These are phyloP conservation scores for Scortum barcoo DNA, from an alignment of 2,113 vertebrate genomes.

Conservation along the genomic window DNA sequence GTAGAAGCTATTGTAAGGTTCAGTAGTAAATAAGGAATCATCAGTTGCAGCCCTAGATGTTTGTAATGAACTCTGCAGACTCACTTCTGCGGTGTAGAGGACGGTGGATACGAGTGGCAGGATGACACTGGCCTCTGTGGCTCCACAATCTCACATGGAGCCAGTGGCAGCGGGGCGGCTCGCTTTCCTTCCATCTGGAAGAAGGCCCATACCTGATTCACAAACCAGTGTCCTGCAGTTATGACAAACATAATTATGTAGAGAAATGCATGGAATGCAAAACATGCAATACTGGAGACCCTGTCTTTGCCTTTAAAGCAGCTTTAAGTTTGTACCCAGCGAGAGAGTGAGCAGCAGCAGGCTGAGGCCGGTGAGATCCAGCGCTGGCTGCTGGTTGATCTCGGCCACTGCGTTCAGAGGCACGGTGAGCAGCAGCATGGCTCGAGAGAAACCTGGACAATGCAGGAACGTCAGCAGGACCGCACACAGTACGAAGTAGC, in stretches of 20 bases:
- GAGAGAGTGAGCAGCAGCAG: constrained; percentile 79
- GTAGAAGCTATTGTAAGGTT: neutral
- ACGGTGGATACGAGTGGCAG: constrained; percentile 29
- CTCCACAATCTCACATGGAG: constrained; percentile 18
- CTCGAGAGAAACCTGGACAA: constrained; percentile 67
- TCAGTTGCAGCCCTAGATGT: too few species aligned
- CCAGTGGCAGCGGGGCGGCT: neutral
- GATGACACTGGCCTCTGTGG: constrained; percentile 11
- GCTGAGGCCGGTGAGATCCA: constrained; percentile 81
- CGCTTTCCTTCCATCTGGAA: constrained; percentile 30
- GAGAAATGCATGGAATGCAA: too few species aligned
- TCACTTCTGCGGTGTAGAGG: constrained; percentile 86
- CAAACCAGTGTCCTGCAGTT: constrained; percentile 81
- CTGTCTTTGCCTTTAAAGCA: neutral
- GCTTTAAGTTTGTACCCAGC: constrained; percentile 69
- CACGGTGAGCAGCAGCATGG: constrained; percentile 83
- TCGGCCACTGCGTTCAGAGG: constrained; percentile 77
- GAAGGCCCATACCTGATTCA: constrained; percentile 41
- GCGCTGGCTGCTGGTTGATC: constrained; percentile 82
- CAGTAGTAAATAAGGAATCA: too few species aligned
- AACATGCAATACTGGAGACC: rapidly evolving
- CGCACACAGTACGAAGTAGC: constrained; percentile 81
- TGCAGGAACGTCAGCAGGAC: constrained; percentile 85
- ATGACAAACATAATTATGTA: too few species aligned
- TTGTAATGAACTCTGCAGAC: constrained; percentile 18